Percentiles rank a stretch among this genome's conserved stretches.
Evolutionary conservation across 2,113 vertebrate species (phyloP).

Genomic region (Colaptes auratus): DNA sequence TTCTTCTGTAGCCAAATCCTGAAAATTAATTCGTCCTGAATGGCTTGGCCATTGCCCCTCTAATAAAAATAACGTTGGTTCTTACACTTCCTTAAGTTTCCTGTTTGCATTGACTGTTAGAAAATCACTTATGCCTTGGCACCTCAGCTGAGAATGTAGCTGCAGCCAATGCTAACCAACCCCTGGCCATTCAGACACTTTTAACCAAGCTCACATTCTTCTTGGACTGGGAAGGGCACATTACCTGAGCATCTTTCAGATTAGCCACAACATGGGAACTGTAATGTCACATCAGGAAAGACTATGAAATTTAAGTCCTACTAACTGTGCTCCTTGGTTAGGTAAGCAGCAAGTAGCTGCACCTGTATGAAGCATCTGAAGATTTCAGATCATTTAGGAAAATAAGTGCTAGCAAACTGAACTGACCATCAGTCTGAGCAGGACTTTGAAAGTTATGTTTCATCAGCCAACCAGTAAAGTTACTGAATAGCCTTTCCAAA

Average conservation of each 20-base stretch:
- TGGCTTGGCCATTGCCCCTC: background rate
- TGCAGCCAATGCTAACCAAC: background rate
- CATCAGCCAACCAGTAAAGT: background rate
- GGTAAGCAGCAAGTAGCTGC: background rate
- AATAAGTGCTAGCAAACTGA: background rate
- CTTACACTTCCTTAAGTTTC: conserved; percentile 40
- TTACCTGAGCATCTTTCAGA: background rate
- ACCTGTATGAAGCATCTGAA: background rate
- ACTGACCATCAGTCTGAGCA: background rate
- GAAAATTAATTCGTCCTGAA: conserved; percentile 55
- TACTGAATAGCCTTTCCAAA: background rate
- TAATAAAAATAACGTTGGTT: conserved; percentile 32
- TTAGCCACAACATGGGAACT: background rate
- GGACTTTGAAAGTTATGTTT: background rate
- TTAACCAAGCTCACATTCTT: background rate
- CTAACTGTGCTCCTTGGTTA: background rate
- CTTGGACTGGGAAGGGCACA: background rate
- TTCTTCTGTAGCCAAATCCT: conserved; percentile 53
- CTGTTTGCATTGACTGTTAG: background rate
- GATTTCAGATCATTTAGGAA: background rate
- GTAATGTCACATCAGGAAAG: background rate
- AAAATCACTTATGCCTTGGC: background rate
- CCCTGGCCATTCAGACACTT: background rate
- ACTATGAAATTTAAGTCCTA: background rate
- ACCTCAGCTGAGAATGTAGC: background rate